Evolutionary conservation across 2,797 vertebrate genomes (phyloP).

Genomic region (Stomatorhinus walkeri): DNA sequence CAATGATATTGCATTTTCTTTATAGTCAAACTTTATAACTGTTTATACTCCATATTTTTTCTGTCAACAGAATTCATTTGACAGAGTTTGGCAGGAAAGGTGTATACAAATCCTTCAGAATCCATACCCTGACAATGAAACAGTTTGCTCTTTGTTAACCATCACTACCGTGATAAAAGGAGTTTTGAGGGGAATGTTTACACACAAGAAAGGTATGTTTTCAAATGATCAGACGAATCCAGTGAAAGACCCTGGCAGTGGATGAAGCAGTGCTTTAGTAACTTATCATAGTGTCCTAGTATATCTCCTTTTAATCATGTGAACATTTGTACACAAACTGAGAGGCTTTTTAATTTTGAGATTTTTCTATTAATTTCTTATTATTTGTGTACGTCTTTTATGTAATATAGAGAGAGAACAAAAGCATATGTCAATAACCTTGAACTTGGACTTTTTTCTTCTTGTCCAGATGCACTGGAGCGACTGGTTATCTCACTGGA

Average conservation of each 20-base stretch:
- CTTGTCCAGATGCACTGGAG: slow-evolving; percentile 54
- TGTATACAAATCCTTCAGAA: slow-evolving; percentile 56
- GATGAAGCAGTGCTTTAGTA: neutral
- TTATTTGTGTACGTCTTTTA: neutral
- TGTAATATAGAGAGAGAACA: neutral
- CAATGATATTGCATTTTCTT: neutral
- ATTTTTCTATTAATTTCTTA: neutral
- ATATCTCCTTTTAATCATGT: neutral
- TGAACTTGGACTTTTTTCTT: neutral
- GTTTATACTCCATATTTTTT: neutral
- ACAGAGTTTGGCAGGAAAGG: slow-evolving; percentile 59
- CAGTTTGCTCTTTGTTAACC: slow-evolving; percentile 62
- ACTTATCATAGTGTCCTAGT: neutral
- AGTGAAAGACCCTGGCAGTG: neutral
- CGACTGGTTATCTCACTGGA: slow-evolving; percentile 65
- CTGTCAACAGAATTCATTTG: slow-evolving; percentile 50
- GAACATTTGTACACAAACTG: neutral
- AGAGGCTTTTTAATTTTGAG: neutral
- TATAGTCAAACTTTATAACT: neutral
- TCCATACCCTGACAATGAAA: slow-evolving; percentile 26
- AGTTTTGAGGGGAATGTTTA: slow-evolving; percentile 51
- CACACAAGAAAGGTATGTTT: slow-evolving; percentile 48
- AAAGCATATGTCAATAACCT: neutral
- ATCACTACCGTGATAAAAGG: slow-evolving; percentile 60
- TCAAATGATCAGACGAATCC: neutral